These are phyloP conservation scores for Trididemnum nubilum DNA, from an alignment of 23 tunicate genomes.

Conservation along the genomic window DNA sequence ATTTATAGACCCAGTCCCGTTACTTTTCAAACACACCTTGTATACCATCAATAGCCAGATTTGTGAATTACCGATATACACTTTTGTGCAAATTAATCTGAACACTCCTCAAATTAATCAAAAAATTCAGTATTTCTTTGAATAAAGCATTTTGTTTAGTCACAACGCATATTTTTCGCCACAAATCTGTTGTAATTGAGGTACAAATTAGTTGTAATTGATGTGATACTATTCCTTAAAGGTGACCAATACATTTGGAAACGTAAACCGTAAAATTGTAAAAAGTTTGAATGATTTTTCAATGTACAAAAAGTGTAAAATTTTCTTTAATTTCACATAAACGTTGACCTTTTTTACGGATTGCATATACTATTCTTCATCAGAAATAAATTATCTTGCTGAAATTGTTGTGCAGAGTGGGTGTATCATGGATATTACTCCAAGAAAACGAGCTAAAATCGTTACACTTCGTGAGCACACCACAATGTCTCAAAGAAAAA, in stretches of 20 bases:
- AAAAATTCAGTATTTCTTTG: slow-evolving; percentile 11
- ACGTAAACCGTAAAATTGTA: not conserved
- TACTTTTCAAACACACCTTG: too few species aligned
- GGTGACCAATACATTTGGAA: not conserved
- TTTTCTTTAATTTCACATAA: slow-evolving; percentile 4
- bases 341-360: slow-evolving; percentile 3
- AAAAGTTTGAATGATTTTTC: slow-evolving; percentile 2
- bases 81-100: slow-evolving; percentile 31
- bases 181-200: slow-evolving; percentile 8
- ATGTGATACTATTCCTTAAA: slow-evolving; percentile 9
- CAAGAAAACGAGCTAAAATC: slow-evolving; percentile 19
- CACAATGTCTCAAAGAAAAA: slow-evolving; percentile 19
- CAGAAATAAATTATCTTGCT: not conserved
- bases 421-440: slow-evolving; percentile 18
- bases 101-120: slow-evolving; percentile 18
- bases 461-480: slow-evolving; percentile 24
- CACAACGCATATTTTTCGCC: slow-evolving; percentile 17
- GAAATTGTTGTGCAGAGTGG: not conserved
- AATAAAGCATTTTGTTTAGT: slow-evolving; percentile 21
- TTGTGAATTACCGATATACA: too few species aligned
- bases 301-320: not conserved
- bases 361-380: not conserved
- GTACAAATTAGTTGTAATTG: slow-evolving; percentile 5
- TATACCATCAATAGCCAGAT: too few species aligned
- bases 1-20: too few species aligned